These are phyloP conservation scores for Ostrea denselamellosa DNA, from an alignment of 1,140 invertebrate genomes.

Conservation along the genomic window DNA sequence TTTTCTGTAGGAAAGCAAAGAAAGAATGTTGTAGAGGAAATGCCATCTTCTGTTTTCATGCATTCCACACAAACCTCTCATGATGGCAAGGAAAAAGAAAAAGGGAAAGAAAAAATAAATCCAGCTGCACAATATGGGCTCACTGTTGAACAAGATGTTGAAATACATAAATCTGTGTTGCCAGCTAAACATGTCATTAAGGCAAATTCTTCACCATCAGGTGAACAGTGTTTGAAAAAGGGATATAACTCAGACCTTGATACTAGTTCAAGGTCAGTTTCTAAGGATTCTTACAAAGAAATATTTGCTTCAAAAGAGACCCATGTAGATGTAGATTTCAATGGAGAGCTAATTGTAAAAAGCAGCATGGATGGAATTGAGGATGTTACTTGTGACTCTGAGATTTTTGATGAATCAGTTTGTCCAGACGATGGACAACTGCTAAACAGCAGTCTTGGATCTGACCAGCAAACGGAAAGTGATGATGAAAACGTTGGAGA, in stretches of 20 bases:
- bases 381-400: neutral
- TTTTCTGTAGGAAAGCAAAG: neutral
- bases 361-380: neutral
- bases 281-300: neutral
- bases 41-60: neutral
- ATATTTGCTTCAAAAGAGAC: neutral
- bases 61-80: neutral
- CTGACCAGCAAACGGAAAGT: neutral
- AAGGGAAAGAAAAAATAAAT: neutral
- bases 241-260: neutral
- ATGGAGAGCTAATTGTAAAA: neutral
- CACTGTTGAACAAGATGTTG: neutral
- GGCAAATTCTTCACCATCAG: neutral
- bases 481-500: slow-evolving; percentile 24
- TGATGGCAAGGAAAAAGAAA: neutral
- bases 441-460: neutral
- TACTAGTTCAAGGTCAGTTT: neutral
- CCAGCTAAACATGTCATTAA: neutral
- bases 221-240: neutral
- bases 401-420: slow-evolving; percentile 1
- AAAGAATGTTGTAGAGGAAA: neutral
- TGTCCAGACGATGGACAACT: neutral
- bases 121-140: neutral
- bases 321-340: neutral
- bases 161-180: neutral